Conservation (phyloP, 2,888 invertebrate species). For the Oegoconia quadripuncta region DNA sequence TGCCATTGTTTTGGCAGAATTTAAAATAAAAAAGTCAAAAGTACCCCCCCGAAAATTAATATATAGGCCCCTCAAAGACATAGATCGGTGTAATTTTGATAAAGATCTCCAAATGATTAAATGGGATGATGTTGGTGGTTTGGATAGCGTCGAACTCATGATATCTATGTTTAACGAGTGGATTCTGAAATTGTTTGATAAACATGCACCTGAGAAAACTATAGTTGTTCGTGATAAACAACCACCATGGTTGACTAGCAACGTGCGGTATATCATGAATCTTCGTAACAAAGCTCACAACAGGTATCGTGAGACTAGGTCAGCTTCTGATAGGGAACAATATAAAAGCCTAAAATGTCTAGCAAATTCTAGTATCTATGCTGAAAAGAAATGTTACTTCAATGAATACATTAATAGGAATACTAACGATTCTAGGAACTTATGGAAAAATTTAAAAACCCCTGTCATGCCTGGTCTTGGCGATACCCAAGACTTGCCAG, state of each 20-base stretch:
- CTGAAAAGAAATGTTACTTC: conserved; percentile 14
- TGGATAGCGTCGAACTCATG: neutral
- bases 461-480: neutral
- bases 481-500: conserved; percentile 4
- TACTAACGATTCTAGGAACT: neutral
- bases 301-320: neutral
- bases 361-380: conserved; percentile 1
- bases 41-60: neutral
- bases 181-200: neutral
- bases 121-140: neutral
- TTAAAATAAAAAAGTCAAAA: neutral
- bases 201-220: conserved; percentile 6
- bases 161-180: neutral
- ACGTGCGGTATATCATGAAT: conserved; percentile 10
- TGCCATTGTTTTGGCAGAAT: neutral
- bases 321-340: conserved; percentile 8
- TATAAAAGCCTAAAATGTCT: conserved; percentile 11
- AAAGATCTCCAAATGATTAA: neutral
- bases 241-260: conserved; percentile 15
- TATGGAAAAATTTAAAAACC: conserved; percentile 16
- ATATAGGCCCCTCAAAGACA: neutral
- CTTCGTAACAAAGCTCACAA: conserved; percentile 8
- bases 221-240: neutral
- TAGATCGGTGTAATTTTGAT: neutral
- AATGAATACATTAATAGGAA: conserved; percentile 9